Evolutionary conservation across 2,797 vertebrate genomes (phyloP).

Genomic region (Oreortyx pictus): DNA sequence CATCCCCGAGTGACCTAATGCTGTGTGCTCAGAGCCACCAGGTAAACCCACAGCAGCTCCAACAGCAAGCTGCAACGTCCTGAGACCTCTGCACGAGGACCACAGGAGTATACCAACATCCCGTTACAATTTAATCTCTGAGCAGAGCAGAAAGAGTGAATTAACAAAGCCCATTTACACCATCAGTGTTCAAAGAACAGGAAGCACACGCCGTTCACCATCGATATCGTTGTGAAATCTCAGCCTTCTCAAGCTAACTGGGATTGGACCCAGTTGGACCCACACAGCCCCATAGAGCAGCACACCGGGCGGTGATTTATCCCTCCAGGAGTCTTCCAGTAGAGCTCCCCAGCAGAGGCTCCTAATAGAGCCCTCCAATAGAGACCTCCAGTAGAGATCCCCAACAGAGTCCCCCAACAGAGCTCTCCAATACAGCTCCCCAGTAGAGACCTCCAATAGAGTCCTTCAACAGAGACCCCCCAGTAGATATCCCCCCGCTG

Average conservation of each 20-base stretch:
- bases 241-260: background rate
- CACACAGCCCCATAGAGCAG: background rate
- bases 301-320: background rate
- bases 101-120: background rate
- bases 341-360: background rate
- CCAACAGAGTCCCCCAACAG: too few species aligned
- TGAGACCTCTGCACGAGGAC: accelerated
- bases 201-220: background rate
- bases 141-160: background rate
- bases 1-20: background rate
- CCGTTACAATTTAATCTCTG: background rate
- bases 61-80: background rate
- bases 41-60: background rate
- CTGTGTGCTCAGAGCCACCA: accelerated
- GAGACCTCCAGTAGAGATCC: too few species aligned
- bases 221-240: background rate
- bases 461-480: too few species aligned
- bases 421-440: too few species aligned
- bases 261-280: background rate
- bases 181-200: background rate
- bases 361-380: background rate
- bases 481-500: background rate
- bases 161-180: background rate
- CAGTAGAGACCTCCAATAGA: too few species aligned
- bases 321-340: background rate